These are phyloP conservation scores for Galleria mellonella DNA, from an alignment of 1,140 invertebrate species.

Conservation along the genomic window DNA sequence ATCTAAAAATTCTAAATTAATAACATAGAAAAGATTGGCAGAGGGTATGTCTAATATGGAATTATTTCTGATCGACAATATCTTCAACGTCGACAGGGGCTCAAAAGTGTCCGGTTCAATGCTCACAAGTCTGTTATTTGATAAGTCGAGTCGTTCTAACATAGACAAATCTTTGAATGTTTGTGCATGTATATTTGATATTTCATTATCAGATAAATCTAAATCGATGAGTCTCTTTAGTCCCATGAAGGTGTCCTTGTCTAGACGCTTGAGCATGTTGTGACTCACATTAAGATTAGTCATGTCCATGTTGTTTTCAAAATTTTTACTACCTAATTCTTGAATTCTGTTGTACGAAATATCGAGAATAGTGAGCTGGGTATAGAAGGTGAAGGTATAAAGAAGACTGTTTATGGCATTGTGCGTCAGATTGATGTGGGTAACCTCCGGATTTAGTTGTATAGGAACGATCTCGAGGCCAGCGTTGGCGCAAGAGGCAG, in stretches of 20 bases:
- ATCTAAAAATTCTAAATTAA: constrained; percentile 80
- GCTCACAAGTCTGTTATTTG: constrained; percentile 83
- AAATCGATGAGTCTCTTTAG: constrained; percentile 80
- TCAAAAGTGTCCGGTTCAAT: constrained; percentile 82
- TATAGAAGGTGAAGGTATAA: constrained; percentile 85
- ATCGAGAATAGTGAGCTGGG: constrained; percentile 84
- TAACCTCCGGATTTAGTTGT: constrained; percentile 89
- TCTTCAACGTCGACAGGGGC: constrained; percentile 80
- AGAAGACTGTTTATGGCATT: constrained; percentile 84
- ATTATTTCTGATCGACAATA: constrained; percentile 83
- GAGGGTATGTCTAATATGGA: constrained; percentile 83
- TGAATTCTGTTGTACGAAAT: constrained; percentile 87
- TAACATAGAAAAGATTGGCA: constrained; percentile 78
- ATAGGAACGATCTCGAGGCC: constrained; percentile 89
- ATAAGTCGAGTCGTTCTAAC: constrained; percentile 83
- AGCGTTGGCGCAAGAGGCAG: constrained; percentile 83
- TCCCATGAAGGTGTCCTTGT: constrained; percentile 85
- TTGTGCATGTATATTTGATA: constrained; percentile 81
- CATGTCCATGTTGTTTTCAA: constrained; percentile 83
- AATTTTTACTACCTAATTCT: constrained; percentile 85
- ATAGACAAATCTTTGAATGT: constrained; percentile 83
- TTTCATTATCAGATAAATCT: constrained; percentile 85
- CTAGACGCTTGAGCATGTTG: constrained; percentile 81
- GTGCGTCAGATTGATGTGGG: constrained; percentile 83
- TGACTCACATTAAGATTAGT: constrained; percentile 83